phyloP scores from a whole-genome alignment of 2,888 invertebrate genomes.

The Ectemnius lituratus region DNA sequence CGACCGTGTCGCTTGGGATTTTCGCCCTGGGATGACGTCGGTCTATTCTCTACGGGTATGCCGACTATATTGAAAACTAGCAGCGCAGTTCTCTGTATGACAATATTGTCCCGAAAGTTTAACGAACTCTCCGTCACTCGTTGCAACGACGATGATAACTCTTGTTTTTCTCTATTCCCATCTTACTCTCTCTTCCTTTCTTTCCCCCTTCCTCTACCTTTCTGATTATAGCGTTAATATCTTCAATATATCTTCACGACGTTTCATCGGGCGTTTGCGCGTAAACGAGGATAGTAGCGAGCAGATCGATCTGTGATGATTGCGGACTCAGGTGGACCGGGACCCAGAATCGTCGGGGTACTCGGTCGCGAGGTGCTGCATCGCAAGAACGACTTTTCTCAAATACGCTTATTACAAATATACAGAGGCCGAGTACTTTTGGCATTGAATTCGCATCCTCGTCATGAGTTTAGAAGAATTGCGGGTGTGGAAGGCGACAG shows the following conservation, averaged over 20 bases:
- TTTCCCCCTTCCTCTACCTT: no score
- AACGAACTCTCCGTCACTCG: conserved; percentile 35
- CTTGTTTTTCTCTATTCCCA: conserved; percentile 29
- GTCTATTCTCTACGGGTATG: conserved; percentile 26
- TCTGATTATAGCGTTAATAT: neutral
- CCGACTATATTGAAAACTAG: conserved; percentile 8
- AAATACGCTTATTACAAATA: conserved; percentile 57
- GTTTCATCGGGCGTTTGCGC: conserved; percentile 21
- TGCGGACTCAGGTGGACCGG: conserved; percentile 4
- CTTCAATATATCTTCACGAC: conserved; percentile 19
- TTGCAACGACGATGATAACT: conserved; percentile 31
- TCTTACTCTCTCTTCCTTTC: no score
- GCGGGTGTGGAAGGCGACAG: neutral
- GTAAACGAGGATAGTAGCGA: neutral
- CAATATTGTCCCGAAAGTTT: conserved; percentile 54
- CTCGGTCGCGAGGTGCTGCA: conserved; percentile 35
- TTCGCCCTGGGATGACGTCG: conserved; percentile 2
- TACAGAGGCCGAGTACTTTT: conserved; percentile 10
- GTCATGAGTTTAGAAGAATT: no score
- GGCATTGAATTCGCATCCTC: no score
- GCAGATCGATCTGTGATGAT: neutral
- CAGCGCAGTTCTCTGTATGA: conserved; percentile 53
- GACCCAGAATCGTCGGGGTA: conserved; percentile 24
- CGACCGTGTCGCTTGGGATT: conserved; percentile 25
- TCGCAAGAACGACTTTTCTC: conserved; percentile 23